A percentile compares a stretch with the other conserved stretches of the same genome.
Evolutionary conservation across 2,113 vertebrate genomes (phyloP).

Genomic region (Vanacampus margaritifer): DNA sequence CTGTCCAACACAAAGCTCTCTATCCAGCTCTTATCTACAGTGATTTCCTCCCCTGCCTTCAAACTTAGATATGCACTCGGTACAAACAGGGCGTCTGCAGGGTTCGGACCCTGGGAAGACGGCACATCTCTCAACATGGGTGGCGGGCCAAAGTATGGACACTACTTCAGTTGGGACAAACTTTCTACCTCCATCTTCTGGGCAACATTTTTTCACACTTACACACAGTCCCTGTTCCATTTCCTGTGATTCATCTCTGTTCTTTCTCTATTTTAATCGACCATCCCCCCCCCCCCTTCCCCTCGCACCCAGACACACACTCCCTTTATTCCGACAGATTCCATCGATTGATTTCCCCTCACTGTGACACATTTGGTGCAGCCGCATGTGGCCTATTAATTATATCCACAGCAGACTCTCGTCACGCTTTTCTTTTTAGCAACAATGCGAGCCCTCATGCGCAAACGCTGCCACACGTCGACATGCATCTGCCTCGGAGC

Average conservation of each 20-base stretch:
- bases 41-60: conserved; percentile 60
- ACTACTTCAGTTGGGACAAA: conserved; percentile 10
- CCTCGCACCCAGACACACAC: conserved; percentile 21
- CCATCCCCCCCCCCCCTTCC: conserved; percentile 7
- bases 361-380: conserved; percentile 74
- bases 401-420: conserved; percentile 72
- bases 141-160: conserved; percentile 20
- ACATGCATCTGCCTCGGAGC: conserved; percentile 28
- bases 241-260: conserved; percentile 20
- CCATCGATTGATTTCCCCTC: conserved; percentile 72
- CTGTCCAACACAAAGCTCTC: conserved; percentile 59
- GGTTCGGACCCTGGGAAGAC: conserved; percentile 35
- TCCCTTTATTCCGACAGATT: conserved; percentile 54
- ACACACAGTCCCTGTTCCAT: conserved; percentile 2
- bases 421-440: conserved; percentile 57
- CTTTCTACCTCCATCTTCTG: conserved; percentile 7
- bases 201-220: conserved; percentile 4
- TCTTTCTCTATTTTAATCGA: conserved; percentile 10
- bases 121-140: conserved; percentile 27
- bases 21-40: conserved; percentile 59
- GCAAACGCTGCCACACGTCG: conserved; percentile 7
- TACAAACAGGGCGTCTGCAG: conserved; percentile 51
- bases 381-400: conserved; percentile 74
- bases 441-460: conserved; percentile 44
- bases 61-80: conserved; percentile 58